These are phyloP conservation scores for Agriopis aurantiaria DNA, from an alignment of 2,888 invertebrate genomes.

Conservation along the genomic window DNA sequence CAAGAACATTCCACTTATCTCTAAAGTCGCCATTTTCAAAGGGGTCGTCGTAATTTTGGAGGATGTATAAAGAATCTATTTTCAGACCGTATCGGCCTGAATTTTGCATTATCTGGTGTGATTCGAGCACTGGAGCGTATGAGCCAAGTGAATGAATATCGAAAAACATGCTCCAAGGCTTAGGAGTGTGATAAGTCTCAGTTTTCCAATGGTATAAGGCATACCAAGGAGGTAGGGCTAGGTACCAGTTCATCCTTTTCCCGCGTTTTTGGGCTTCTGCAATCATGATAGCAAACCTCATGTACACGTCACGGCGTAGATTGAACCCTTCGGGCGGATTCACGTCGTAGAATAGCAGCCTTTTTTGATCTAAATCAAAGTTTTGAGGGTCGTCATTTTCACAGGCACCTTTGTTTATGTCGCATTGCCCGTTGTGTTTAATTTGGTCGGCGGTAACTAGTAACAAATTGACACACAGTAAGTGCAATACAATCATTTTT, in stretches of 20 bases:
- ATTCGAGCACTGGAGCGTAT: constrained; percentile 95
- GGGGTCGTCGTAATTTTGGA: constrained; percentile 95
- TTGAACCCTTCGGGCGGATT: constrained; percentile 99
- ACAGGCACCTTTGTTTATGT: constrained; percentile 27
- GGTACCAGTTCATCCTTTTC: constrained; percentile 80
- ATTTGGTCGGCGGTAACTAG: constrained; percentile 29
- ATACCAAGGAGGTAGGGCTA: constrained; percentile 97
- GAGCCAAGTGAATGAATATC: constrained; percentile 91
- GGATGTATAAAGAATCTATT: constrained; percentile 92
- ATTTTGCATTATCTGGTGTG: constrained; percentile 89
- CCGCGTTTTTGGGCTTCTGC: constrained; percentile 87
- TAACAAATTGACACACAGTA: constrained; percentile 30
- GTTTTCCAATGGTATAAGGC: constrained; percentile 96
- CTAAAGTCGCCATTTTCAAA: constrained; percentile 93
- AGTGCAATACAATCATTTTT: constrained; percentile 31
- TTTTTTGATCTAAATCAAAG: constrained; percentile 54
- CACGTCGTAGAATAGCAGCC: constrained; percentile 96
- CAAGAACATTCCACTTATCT: constrained; percentile 91
- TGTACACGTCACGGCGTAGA: constrained; percentile 97
- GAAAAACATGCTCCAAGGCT: constrained; percentile 95
- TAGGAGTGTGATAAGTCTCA: constrained; percentile 81
- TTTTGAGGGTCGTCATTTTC: constrained; percentile 1
- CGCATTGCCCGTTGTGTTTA: constrained; percentile 36
- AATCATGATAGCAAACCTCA: constrained; percentile 95
- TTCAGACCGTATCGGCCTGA: constrained; percentile 61